phyloP scores from a whole-genome alignment of 2,113 vertebrate species.

The Chrysochloris asiatica region DNA sequence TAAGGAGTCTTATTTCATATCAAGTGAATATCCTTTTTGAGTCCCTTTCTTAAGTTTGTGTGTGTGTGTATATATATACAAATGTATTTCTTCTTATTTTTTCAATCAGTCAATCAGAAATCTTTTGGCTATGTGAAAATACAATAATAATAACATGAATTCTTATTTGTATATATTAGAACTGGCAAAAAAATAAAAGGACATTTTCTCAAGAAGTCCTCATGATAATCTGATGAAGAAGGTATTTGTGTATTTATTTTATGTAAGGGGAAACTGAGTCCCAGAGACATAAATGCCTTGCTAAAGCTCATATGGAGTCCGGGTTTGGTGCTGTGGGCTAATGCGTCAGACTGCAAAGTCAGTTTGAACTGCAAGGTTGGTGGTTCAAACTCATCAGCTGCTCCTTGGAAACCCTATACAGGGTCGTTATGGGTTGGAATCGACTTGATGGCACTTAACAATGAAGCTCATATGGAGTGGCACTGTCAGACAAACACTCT shows the following conservation, averaged over 20 bases:
- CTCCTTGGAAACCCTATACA: too few species aligned
- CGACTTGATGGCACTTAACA: too few species aligned
- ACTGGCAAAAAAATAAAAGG: background rate
- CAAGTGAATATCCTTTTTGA: background rate
- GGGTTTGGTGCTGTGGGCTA: too few species aligned
- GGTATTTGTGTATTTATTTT: background rate
- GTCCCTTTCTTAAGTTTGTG: background rate
- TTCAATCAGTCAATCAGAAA: too few species aligned
- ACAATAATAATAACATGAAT: background rate
- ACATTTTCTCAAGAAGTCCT: background rate
- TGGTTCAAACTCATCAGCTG: too few species aligned
- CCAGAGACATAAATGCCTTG: background rate
- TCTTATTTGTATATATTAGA: background rate
- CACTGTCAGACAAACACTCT: too few species aligned
- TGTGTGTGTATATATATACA: background rate
- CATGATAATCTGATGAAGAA: background rate
- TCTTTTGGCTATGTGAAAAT: conserved; percentile 13
- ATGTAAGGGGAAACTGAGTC: background rate
- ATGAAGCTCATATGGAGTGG: too few species aligned
- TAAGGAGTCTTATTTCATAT: background rate
- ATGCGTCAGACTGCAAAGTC: too few species aligned
- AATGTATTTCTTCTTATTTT: too few species aligned
- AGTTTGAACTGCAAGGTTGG: too few species aligned
- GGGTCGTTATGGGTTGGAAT: too few species aligned
- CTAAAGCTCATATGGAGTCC: background rate